A percentile compares a stretch with the other conserved stretches of the same genome.
Conservation (phyloP, 1,140 invertebrate species). For the Penaeus chinensis region DNA sequence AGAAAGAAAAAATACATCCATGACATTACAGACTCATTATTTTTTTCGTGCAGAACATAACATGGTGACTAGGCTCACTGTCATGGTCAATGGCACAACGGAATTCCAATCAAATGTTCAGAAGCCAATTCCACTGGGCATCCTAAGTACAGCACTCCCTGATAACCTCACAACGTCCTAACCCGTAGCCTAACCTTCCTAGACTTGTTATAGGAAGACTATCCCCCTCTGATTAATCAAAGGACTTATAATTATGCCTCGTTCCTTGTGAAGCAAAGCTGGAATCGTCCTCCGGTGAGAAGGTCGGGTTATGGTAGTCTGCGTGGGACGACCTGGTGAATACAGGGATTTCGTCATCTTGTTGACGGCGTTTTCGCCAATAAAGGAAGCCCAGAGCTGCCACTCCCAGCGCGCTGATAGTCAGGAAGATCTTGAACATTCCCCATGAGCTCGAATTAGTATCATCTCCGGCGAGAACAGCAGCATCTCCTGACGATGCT, state of each 20-base stretch:
- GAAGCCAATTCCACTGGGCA: too few relatives aligned
- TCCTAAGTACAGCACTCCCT: too few relatives aligned
- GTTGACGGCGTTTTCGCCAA: slow-evolving; percentile 40
- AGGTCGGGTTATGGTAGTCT: slow-evolving; percentile 54
- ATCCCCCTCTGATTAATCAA: slow-evolving; percentile 31
- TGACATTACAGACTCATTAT: too few relatives aligned
- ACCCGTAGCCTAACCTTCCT: too few relatives aligned
- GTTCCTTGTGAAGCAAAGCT: slow-evolving; percentile 31
- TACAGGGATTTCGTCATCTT: slow-evolving; percentile 49
- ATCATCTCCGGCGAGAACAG: neutral
- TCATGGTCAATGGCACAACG: too few relatives aligned
- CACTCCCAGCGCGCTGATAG: slow-evolving; percentile 22
- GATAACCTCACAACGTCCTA: too few relatives aligned
- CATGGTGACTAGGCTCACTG: too few relatives aligned
- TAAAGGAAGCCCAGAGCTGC: slow-evolving; percentile 38
- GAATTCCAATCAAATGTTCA: too few relatives aligned
- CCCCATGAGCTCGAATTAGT: slow-evolving; percentile 28
- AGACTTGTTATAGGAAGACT: too few relatives aligned
- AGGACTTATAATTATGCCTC: slow-evolving; percentile 44
- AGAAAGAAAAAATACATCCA: too few relatives aligned
- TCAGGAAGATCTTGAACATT: slow-evolving; percentile 44
- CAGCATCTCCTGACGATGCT: slow-evolving; percentile 11
- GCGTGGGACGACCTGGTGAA: slow-evolving; percentile 35
- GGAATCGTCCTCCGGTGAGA: slow-evolving; percentile 36
- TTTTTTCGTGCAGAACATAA: too few relatives aligned